Base-by-base conservation (phyloP, 2,797 vertebrate species). In the Thalassophryne amazonica region DNA sequence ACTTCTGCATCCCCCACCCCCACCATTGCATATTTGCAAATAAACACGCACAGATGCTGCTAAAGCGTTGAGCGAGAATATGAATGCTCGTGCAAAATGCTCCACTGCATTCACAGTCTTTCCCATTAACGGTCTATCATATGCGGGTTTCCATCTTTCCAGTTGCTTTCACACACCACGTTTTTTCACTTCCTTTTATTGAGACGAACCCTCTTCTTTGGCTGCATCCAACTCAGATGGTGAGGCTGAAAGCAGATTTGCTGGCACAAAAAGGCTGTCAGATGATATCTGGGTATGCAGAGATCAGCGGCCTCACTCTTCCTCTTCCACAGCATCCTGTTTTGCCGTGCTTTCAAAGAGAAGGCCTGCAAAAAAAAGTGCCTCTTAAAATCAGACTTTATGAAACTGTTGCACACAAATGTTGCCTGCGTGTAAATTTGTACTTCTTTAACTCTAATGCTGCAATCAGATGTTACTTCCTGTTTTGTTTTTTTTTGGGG, bases 171-270 rank as follows among this genome's bases (percentile, higher is more conserved):
- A 21, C 40, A 25, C 33, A 50, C 21, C 8, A 15, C 25, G 22
- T 15, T 16, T 6, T 11, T 27, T 22, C 29, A 6, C 27, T 7
- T 28, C 30, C 28, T 63, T 36, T 47, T 61, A 64, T 67, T 48
- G 53, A 31, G 31, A 4, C 1, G 6, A 32, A 17, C 12, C 12
- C 24, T 41, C 51, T 40, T 53, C n/a, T n/a, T 43, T 55, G 19
- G 12, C 52, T 2, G 46, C 65, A 43, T 11, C 30, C 3, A 46
- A 63, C 53, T 76, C 27, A 12, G 51, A 72, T 69, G 78, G 63
- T 60, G 56, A 49, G 54, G 27, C 54, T 1, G 9, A 69, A 52
- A 56, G 68, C 68, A 75, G 64, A 61, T 69, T 38, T 28, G 37
- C 60, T 73, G 75, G 69, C 69, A 38, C 54, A 29, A 4, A 53